phyloP scores from a whole-genome alignment of 2,888 invertebrate genomes.

The Asteroscopus sphinx region DNA sequence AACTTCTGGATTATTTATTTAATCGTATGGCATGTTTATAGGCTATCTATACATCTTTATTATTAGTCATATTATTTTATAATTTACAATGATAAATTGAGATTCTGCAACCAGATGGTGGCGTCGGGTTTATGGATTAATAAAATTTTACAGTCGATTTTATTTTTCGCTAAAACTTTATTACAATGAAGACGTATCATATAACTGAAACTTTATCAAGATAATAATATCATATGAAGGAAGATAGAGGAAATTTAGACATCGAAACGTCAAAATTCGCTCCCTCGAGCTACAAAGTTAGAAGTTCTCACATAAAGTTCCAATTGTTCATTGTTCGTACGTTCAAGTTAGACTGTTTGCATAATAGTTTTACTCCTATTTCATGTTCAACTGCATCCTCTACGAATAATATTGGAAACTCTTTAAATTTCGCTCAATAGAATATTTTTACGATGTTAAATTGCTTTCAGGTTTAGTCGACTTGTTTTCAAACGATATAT shows the following conservation, averaged over 20 bases:
- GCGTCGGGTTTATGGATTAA: too few species aligned
- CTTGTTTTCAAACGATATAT: constrained; percentile 44
- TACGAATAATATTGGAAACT: constrained; percentile 71
- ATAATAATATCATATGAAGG: constrained; percentile 31
- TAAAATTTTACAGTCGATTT: too few species aligned
- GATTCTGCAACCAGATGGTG: too few species aligned
- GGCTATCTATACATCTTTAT: too few species aligned
- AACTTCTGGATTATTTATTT: too few species aligned
- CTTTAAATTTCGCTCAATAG: constrained; percentile 68
- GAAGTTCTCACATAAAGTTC: constrained; percentile 76
- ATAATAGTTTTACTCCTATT: constrained; percentile 84
- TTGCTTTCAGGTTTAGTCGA: constrained; percentile 44
- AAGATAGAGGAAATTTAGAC: constrained; percentile 45
- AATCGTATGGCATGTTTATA: too few species aligned
- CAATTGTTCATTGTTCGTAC: constrained; percentile 73
- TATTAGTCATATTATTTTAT: too few species aligned
- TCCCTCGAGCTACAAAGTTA: constrained; percentile 59
- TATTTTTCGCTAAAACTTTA: background rate
- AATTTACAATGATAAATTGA: too few species aligned
- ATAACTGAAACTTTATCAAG: constrained; percentile 27
- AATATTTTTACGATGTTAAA: constrained; percentile 65
- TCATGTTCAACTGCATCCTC: constrained; percentile 70
- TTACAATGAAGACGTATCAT: background rate
- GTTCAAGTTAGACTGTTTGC: constrained; percentile 75
- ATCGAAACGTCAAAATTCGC: constrained; percentile 63